phyloP scores from a whole-genome alignment of 2,888 invertebrate genomes.

The Cheilosia pagana region DNA sequence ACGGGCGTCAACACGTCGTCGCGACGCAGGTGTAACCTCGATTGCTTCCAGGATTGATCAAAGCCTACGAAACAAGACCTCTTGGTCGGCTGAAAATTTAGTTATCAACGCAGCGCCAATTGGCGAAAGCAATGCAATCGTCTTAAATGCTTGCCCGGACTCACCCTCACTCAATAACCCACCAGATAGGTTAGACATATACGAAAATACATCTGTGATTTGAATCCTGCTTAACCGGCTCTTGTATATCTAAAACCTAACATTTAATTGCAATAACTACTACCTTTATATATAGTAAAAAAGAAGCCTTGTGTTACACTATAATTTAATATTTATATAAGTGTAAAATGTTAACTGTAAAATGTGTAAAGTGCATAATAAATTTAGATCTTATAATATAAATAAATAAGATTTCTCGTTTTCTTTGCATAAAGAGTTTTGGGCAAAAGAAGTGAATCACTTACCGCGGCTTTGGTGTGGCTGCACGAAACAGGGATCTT shows the following conservation, averaged over 20 bases:
- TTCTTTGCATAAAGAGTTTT: too few relatives aligned
- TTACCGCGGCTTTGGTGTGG: too few relatives aligned
- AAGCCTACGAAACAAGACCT: slow-evolving; percentile 73
- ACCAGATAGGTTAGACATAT: slow-evolving; percentile 72
- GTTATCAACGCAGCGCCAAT: slow-evolving; percentile 81
- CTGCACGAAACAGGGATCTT: too few relatives aligned
- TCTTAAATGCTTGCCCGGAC: slow-evolving; percentile 64
- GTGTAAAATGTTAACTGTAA: slow-evolving; percentile 37
- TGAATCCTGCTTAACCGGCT: slow-evolving; percentile 76
- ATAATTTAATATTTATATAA: slow-evolving; percentile 63
- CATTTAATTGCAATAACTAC: slow-evolving; percentile 48
- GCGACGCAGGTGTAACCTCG: slow-evolving; percentile 72
- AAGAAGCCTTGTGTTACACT: slow-evolving; percentile 45
- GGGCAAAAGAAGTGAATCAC: too few relatives aligned
- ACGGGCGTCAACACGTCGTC: slow-evolving; percentile 79
- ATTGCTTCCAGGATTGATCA: slow-evolving; percentile 72
- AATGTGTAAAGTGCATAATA: slow-evolving; percentile 52
- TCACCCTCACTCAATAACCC: slow-evolving; percentile 47
- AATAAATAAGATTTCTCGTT: too few relatives aligned
- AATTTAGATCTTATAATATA: slow-evolving; percentile 23
- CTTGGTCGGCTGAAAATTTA: slow-evolving; percentile 81
- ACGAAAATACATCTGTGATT: slow-evolving; percentile 82
- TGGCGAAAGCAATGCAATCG: slow-evolving; percentile 80
- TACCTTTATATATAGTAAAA: neutral
- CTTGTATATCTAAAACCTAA: slow-evolving; percentile 44